Percentiles rank a stretch among this genome's conserved stretches.
Evolutionary conservation across 2,888 invertebrate genomes (phyloP).

Genomic region (Troides oblongomaculatus): DNA sequence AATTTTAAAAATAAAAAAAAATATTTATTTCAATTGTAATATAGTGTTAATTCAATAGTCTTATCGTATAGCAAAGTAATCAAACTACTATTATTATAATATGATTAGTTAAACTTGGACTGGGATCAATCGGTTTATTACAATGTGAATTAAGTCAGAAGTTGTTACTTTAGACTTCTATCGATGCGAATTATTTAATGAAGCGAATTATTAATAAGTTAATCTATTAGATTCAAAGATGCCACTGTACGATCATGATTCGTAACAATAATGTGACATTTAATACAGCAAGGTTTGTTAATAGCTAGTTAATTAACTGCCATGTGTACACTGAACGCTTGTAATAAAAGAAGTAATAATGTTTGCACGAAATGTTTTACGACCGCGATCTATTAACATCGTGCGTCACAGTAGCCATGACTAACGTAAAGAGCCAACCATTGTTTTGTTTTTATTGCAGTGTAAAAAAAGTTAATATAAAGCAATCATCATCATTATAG

Average conservation of each 20-base stretch:
- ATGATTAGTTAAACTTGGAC: too few species aligned
- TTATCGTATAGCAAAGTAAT: too few species aligned
- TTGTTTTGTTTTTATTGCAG: not conserved
- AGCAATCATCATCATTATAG: not conserved
- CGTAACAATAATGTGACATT: not conserved
- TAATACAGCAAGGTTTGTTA: conserved; percentile 5
- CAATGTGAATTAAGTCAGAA: too few species aligned
- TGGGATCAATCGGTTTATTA: too few species aligned
- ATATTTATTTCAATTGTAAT: too few species aligned
- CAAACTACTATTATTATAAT: too few species aligned
- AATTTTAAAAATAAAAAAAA: too few species aligned
- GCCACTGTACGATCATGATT: not conserved
- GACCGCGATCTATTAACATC: conserved; percentile 5
- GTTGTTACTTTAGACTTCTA: too few species aligned
- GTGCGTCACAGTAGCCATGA: conserved; percentile 3
- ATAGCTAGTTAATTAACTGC: conserved; percentile 24
- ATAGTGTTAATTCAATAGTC: too few species aligned
- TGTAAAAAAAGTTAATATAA: not conserved
- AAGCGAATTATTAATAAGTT: too few species aligned
- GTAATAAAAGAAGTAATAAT: conserved; percentile 24
- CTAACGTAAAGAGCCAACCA: conserved; percentile 6
- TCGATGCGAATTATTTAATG: too few species aligned
- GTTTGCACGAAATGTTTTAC: conserved; percentile 18
- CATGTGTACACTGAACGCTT: conserved; percentile 10
- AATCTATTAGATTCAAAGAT: not conserved